These are phyloP conservation scores for Parnassius apollo DNA, from an alignment of 2,888 invertebrate genomes.

Conservation along the genomic window DNA sequence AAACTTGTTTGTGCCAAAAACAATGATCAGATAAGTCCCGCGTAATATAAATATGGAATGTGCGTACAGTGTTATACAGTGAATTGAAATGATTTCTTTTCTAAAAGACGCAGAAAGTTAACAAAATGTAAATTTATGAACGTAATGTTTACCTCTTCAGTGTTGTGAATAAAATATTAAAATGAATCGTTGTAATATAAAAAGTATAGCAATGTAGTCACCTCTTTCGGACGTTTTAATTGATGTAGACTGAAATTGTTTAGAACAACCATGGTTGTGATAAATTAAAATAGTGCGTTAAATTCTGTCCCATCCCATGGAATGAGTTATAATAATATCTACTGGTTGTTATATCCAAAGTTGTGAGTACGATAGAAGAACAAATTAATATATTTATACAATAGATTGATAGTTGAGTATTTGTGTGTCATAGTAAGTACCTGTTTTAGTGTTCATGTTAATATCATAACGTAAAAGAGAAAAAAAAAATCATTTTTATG, in stretches of 20 bases:
- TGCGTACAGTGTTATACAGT: slow-evolving; percentile 50
- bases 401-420: slow-evolving; percentile 41
- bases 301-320: slow-evolving; percentile 43
- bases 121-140: slow-evolving; percentile 62
- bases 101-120: slow-evolving; percentile 47
- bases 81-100: slow-evolving; percentile 51
- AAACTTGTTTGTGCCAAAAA: slow-evolving; percentile 68
- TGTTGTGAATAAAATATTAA: slow-evolving; percentile 68
- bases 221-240: slow-evolving; percentile 29
- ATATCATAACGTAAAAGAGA: slow-evolving; percentile 29
- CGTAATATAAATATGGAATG: slow-evolving; percentile 47
- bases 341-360: slow-evolving; percentile 65
- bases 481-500: slow-evolving; percentile 36
- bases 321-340: slow-evolving; percentile 52
- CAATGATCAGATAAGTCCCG: slow-evolving; percentile 50
- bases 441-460: slow-evolving; percentile 50
- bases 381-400: slow-evolving; percentile 59
- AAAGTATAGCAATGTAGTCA: slow-evolving; percentile 52
- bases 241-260: slow-evolving; percentile 44
- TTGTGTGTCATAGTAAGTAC: slow-evolving; percentile 22
- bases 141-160: slow-evolving; percentile 76
- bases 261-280: slow-evolving; percentile 67
- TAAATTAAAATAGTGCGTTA: slow-evolving; percentile 48
- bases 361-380: slow-evolving; percentile 64
- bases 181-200: slow-evolving; percentile 36